Conservation (phyloP, 2,888 invertebrate genomes). For the Acanthosepion lycidas region DNA sequence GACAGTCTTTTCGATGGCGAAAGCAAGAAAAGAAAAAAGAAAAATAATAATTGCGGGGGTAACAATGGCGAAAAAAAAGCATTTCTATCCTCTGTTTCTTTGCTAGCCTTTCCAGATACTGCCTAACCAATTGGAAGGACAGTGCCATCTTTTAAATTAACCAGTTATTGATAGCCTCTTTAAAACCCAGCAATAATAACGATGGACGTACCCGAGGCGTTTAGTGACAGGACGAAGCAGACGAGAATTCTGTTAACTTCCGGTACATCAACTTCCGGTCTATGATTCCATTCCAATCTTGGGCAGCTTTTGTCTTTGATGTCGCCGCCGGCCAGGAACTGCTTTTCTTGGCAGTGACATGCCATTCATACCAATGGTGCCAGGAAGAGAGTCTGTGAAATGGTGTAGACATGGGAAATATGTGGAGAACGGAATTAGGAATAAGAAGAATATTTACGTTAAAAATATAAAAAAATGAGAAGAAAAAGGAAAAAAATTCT, state of each 20-base stretch:
- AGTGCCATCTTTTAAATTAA: not conserved
- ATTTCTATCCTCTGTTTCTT: not conserved
- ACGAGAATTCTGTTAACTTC: not conserved
- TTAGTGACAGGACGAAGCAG: not conserved
- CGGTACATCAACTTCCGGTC: constrained; percentile 8
- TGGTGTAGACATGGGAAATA: not conserved
- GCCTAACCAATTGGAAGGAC: not conserved
- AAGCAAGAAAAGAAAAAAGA: not conserved
- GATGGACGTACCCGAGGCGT: not conserved
- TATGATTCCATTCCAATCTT: constrained; percentile 18
- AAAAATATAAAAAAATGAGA: not conserved
- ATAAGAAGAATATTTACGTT: not conserved
- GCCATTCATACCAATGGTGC: constrained; percentile 6
- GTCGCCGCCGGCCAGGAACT: not conserved
- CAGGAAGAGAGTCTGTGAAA: not conserved
- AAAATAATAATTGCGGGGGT: not conserved
- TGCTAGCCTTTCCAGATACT: not conserved
- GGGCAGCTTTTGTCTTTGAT: constrained; percentile 33
- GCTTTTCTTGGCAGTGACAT: not conserved
- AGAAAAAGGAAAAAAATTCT: too few species aligned
- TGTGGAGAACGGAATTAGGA: not conserved
- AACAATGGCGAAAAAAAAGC: not conserved
- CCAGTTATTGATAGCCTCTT: not conserved
- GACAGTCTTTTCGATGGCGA: not conserved
- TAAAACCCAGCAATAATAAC: constrained; percentile 17